A percentile compares a stretch with the other conserved stretches of the same genome.
Evolutionary conservation across 2,113 vertebrate species (phyloP).

Genomic region (Heterocephalus glaber): DNA sequence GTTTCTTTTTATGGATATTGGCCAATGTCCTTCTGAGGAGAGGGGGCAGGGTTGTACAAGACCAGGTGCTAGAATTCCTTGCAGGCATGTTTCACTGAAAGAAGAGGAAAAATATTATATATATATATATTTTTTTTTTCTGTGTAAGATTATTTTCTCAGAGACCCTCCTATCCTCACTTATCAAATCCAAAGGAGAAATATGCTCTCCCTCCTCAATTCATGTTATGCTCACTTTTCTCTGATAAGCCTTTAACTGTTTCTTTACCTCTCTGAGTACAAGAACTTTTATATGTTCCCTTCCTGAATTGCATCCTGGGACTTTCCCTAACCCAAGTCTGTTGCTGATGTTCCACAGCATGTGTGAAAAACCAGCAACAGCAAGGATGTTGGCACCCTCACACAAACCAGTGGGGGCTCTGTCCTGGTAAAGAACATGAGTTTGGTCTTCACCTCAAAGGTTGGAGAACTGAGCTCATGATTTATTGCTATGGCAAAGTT

Average conservation of each 20-base stretch:
- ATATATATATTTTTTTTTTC: background rate
- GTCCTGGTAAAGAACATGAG: background rate
- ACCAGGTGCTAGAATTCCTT: background rate
- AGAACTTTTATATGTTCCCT: background rate
- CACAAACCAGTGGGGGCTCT: background rate
- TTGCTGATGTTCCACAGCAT: background rate
- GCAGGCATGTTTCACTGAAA: background rate
- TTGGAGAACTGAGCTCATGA: slow-evolving; percentile 33
- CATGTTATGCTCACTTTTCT: background rate
- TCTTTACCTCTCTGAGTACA: background rate
- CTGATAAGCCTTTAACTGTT: background rate
- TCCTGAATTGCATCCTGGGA: background rate
- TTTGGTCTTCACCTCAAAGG: background rate
- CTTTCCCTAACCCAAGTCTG: background rate
- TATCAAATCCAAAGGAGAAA: background rate
- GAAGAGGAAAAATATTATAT: too few relatives aligned
- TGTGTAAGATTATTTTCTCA: background rate
- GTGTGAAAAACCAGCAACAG: background rate
- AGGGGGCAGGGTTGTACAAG: accelerated
- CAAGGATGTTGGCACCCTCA: background rate
- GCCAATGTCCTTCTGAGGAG: background rate
- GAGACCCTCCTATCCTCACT: background rate
- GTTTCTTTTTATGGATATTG: background rate
- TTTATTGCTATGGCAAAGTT: slow-evolving; percentile 69
- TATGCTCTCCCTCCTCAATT: background rate